phyloP scores from a whole-genome alignment of 2,888 invertebrate species.

The Phalera bucephala region DNA sequence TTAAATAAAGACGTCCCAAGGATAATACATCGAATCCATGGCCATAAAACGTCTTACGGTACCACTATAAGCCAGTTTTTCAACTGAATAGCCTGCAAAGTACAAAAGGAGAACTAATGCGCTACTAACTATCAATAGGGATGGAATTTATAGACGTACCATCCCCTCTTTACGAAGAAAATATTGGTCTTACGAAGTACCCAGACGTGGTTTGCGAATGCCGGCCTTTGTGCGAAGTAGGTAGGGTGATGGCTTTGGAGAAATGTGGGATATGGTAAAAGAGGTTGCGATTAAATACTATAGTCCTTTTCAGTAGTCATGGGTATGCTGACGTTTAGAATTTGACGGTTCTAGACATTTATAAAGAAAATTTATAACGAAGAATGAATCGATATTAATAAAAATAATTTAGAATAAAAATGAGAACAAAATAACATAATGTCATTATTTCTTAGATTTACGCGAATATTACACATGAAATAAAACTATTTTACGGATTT shows the following conservation, averaged over 20 bases:
- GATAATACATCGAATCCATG: conserved; percentile 14
- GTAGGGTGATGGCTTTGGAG: conserved; percentile 30
- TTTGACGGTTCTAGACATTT: no score
- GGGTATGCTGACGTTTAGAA: no score
- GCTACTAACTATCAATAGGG: conserved; percentile 77
- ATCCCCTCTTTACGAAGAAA: conserved; percentile 73
- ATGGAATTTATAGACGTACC: conserved; percentile 71
- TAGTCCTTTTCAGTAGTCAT: no score
- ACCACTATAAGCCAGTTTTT: conserved; percentile 61
- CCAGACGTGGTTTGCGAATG: conserved; percentile 74
- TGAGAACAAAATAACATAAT: no score
- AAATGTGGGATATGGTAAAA: conserved; percentile 23
- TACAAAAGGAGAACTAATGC: conserved; percentile 78
- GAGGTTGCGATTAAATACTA: conserved; percentile 8
- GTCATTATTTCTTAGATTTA: no score
- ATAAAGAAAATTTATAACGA: no score
- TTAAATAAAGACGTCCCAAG: conserved; percentile 8
- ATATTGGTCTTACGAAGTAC: conserved; percentile 80
- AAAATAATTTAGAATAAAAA: no score
- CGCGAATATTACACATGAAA: no score
- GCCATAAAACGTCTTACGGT: conserved; percentile 41
- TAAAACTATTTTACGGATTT: no score
- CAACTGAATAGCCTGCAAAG: conserved; percentile 62
- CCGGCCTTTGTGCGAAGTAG: conserved; percentile 61
- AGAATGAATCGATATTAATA: no score